Conservation (phyloP, 2,888 invertebrate genomes). For the Tipula vernalis region DNA sequence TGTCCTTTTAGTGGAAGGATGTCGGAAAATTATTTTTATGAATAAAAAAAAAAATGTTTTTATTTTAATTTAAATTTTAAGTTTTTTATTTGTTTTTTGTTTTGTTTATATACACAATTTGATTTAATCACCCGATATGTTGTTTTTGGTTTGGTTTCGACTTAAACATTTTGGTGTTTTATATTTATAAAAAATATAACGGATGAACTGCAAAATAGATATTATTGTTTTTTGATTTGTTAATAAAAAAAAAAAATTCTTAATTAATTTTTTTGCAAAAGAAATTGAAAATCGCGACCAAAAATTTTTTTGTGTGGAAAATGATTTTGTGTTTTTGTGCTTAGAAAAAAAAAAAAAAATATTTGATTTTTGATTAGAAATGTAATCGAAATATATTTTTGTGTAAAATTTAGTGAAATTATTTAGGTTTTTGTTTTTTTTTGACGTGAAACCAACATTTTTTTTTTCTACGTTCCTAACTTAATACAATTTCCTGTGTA, state of each 20-base stretch:
- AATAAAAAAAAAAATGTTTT: not conserved
- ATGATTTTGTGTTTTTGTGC: not conserved
- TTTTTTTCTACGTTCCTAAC: not conserved
- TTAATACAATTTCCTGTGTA: not conserved
- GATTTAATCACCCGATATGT: not conserved
- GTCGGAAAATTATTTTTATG: not conserved
- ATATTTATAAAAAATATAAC: not conserved
- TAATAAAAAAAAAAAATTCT: not conserved
- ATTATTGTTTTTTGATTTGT: not conserved
- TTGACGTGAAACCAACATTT: not conserved
- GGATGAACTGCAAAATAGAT: not conserved
- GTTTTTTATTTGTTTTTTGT: not conserved
- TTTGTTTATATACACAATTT: not conserved
- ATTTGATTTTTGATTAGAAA: not conserved
- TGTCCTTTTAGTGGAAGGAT: conserved; percentile 10
- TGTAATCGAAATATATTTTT: not conserved
- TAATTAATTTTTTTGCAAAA: not conserved
- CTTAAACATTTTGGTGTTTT: not conserved
- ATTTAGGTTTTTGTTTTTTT: not conserved
- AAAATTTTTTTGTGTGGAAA: not conserved
- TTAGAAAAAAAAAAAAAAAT: not conserved
- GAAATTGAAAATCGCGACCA: not conserved
- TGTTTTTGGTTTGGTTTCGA: not conserved
- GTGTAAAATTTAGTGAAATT: not conserved
- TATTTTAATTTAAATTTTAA: not conserved